phyloP scores from a whole-genome alignment of 2,113 vertebrate genomes.

The Cisticola juncidis region DNA sequence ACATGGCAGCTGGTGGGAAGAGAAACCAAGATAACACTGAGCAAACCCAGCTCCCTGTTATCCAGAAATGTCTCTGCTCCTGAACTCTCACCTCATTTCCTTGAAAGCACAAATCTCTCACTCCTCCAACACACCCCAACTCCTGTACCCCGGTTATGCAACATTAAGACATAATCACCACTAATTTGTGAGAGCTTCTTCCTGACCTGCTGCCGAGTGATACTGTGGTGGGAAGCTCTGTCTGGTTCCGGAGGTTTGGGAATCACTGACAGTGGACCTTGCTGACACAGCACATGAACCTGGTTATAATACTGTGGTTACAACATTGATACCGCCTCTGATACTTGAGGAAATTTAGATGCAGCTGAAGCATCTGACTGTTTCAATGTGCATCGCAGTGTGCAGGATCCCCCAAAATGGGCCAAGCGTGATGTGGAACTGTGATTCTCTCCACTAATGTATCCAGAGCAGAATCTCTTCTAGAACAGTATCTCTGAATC shows the following conservation, averaged over 20 bases:
- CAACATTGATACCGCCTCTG: background rate
- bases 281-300: background rate
- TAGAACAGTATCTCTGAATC: background rate
- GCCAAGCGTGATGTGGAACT: accelerated
- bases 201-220: background rate
- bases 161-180: background rate
- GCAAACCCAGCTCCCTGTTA: background rate
- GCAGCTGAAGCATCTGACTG: background rate
- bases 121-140: background rate
- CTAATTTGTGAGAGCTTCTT: background rate
- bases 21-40: background rate
- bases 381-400: background rate
- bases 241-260: background rate
- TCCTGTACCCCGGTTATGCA: background rate
- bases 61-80: background rate
- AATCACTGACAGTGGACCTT: background rate
- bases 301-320: background rate
- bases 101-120: background rate
- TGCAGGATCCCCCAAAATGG: background rate
- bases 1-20: background rate
- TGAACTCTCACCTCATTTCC: background rate
- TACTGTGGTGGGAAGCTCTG: background rate
- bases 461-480: background rate
- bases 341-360: background rate
- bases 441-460: background rate